Base-by-base conservation (phyloP, 64 coral and sea anemone species). In the Exaiptasia diaphana region DNA sequence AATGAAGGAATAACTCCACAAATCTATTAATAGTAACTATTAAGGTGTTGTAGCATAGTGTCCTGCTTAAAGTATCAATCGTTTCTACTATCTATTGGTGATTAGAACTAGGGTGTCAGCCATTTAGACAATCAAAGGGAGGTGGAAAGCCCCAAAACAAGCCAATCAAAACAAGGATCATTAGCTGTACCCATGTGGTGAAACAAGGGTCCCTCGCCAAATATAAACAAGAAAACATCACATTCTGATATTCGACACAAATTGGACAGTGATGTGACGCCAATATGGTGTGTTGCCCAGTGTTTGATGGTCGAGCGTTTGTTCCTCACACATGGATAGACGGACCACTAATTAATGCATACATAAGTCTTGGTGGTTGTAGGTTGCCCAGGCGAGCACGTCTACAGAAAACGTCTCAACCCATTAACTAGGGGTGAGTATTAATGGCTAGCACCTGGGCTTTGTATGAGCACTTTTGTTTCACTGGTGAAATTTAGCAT, bases 391-490 rank as follows among this genome's bases (percentile, higher is more conserved):
- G 91, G 91, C 48, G 34, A 58, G 34, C 91, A 95, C 86, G 91
- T 77, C 73, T 77, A 46, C 52, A 33, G 30, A 77, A 73, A 65
- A 34, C 68, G 87, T 77, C 75, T 87, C 73, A 89, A 70, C 83
- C 86, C 86, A 95, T 95, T 95, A 88, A 95, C 73, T 73, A 31
- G 72, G 70, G 60, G 82, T 86, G 73, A 52, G 32, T 21, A 76
- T 93, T 95, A 95, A 95, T 89, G 82, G 85, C 68, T 95, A 90
- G 91, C 91, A 95, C 91, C 91, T 95, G 91, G 61, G 74, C 87
- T 80, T 95, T 95, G 91, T 95, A 65, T 95, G 31, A 22, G 35
- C 11, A 95, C 91, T 89, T 95, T 95, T 95, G 91, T 95, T 95
- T 56, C 53, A 50, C 74, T 82, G 39, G 80, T 54, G 64, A 73